Conservation (phyloP, 2,888 invertebrate genomes). For the Chrysotoxum bicinctum region DNA sequence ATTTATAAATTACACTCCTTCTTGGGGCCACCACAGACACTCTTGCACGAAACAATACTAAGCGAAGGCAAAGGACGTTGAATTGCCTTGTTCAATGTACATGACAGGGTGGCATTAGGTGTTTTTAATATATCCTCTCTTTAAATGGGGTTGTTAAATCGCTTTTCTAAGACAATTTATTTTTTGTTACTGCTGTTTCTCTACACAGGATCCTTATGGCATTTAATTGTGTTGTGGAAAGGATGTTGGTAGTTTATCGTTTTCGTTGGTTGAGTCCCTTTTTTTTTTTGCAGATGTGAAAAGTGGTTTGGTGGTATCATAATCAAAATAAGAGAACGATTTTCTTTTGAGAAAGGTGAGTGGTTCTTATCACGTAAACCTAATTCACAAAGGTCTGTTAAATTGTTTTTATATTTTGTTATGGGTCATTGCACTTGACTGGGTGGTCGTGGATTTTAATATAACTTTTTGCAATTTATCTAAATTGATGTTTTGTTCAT, state of each 20-base stretch:
- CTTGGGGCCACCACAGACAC: background rate
- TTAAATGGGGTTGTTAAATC: slow-evolving; percentile 67
- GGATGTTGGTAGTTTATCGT: slow-evolving; percentile 56
- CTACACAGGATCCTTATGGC: slow-evolving; percentile 34
- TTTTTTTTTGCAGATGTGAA: slow-evolving; percentile 23
- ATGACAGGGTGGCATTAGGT: slow-evolving; percentile 68
- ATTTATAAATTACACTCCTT: slow-evolving; percentile 56
- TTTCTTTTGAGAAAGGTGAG: slow-evolving; percentile 40
- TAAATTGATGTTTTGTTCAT: slow-evolving; percentile 32
- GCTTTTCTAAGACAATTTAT: slow-evolving; percentile 67
- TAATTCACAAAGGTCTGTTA: background rate
- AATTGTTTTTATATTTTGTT: slow-evolving; percentile 33
- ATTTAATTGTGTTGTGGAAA: slow-evolving; percentile 38
- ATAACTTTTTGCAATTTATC: slow-evolving; percentile 27
- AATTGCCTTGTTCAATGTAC: slow-evolving; percentile 66
- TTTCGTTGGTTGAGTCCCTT: slow-evolving; percentile 16
- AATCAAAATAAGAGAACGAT: slow-evolving; percentile 21
- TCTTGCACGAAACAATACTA: background rate
- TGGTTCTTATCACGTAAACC: slow-evolving; percentile 33
- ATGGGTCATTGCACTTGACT: slow-evolving; percentile 66
- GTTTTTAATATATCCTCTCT: slow-evolving; percentile 67
- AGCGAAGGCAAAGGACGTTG: slow-evolving; percentile 44
- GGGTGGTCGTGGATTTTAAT: slow-evolving; percentile 52
- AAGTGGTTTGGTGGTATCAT: slow-evolving; percentile 30
- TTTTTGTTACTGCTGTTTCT: slow-evolving; percentile 34